Evolutionary conservation across 2,113 vertebrate genomes (phyloP).

Genomic region (Pluvialis apricaria): DNA sequence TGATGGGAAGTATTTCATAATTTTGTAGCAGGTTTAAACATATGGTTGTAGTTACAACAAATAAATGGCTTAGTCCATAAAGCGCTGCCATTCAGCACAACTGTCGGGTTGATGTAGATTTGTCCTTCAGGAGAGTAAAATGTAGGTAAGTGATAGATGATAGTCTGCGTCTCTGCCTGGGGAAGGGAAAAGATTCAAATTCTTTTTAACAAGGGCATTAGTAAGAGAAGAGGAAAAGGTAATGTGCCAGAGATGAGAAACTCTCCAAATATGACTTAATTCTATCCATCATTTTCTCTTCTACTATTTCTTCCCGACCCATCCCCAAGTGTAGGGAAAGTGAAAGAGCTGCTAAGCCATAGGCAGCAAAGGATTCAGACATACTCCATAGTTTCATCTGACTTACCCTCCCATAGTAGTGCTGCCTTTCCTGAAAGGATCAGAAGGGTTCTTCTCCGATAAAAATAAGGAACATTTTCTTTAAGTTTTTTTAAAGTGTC

Average conservation of each 20-base stretch:
- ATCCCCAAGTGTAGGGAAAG: neutral
- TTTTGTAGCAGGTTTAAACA: constrained; percentile 32
- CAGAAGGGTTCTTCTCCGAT: neutral
- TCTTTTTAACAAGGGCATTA: neutral
- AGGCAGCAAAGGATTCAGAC: neutral
- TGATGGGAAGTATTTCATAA: constrained; percentile 21
- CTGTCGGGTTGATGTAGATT: neutral
- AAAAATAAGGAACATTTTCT: neutral
- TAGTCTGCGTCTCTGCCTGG: neutral
- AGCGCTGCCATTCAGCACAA: neutral
- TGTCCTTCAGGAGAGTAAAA: constrained; percentile 1
- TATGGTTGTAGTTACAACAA: constrained; percentile 31
- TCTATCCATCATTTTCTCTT: neutral
- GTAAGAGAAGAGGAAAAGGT: neutral
- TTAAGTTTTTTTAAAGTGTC: neutral
- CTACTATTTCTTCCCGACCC: neutral
- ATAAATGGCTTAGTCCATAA: constrained; percentile 26
- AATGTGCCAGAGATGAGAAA: neutral
- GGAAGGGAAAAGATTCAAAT: neutral
- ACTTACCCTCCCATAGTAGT: neutral
- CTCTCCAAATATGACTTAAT: neutral
- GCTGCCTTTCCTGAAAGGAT: neutral
- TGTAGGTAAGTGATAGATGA: neutral
- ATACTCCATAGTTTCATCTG: neutral
- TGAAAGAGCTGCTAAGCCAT: neutral